Conservation (phyloP, 2,888 invertebrate species). For the Sepiola atlantica region DNA sequence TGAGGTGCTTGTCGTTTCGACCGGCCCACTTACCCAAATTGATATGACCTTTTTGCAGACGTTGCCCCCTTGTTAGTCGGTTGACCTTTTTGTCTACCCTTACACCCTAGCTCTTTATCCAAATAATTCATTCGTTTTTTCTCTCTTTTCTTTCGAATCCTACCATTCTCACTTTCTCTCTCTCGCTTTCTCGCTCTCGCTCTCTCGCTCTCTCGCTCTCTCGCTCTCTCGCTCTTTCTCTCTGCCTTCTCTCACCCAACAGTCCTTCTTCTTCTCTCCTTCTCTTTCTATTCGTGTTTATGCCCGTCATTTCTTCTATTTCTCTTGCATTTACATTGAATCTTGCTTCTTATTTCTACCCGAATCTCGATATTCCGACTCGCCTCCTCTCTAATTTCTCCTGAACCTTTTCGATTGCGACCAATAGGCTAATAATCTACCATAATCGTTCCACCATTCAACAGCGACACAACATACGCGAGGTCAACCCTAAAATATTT, state of each 20-base stretch:
- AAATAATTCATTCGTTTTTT: no score
- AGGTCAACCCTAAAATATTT: not conserved
- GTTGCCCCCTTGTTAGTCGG: not conserved
- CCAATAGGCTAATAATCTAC: not conserved
- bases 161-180: no score
- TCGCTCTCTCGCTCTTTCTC: not conserved
- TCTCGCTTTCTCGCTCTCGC: not conserved
- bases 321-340: not conserved
- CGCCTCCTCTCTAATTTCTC: not conserved
- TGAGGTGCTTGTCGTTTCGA: not conserved
- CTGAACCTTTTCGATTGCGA: not conserved
- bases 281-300: no score
- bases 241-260: not conserved
- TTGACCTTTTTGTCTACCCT: not conserved
- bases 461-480: not conserved
- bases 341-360: no score
- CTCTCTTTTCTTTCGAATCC: not conserved
- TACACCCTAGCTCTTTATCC: not conserved
- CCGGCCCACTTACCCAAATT: not conserved
- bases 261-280: not conserved
- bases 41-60: not conserved
- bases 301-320: no score
- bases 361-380: fast-evolving
- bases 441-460: not conserved
- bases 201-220: not conserved